Conservation (phyloP, 2,113 vertebrate species). For the Electrona antarctica region DNA sequence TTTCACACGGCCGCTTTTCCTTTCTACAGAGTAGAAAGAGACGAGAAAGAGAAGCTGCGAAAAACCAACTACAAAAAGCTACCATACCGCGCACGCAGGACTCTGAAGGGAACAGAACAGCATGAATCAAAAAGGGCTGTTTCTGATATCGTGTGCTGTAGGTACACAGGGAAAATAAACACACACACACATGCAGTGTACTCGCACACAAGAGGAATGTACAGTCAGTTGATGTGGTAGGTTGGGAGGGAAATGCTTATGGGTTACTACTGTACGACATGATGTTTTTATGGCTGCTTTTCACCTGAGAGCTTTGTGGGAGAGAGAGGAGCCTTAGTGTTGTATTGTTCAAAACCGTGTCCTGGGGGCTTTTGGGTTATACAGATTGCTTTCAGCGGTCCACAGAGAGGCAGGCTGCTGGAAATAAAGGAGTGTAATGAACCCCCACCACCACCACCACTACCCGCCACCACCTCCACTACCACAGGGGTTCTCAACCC, state of each 20-base stretch:
- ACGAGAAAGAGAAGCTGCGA: too few species aligned
- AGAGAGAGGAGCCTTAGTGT: conserved; percentile 7
- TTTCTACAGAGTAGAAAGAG: too few species aligned
- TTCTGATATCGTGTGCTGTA: too few species aligned
- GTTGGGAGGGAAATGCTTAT: conserved; percentile 38
- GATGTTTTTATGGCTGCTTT: conserved; percentile 24
- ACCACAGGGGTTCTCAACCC: too few species aligned
- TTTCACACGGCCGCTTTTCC: too few species aligned
- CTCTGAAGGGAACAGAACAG: too few species aligned
- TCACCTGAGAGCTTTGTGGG: conserved; percentile 20
- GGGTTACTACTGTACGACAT: conserved; percentile 34
- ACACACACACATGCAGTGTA: background rate
- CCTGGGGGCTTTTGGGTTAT: conserved; percentile 28
- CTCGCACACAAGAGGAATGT: background rate
- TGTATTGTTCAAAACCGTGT: conserved; percentile 49
- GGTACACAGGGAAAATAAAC: background rate
- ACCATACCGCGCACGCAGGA: too few species aligned
- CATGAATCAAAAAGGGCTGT: too few species aligned
- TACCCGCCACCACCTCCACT: too few species aligned
- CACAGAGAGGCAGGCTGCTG: conserved; percentile 28
- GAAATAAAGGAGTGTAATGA: conserved; percentile 34
- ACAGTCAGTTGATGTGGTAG: conserved; percentile 3
- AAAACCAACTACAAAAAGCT: too few species aligned
- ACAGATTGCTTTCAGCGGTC: conserved; percentile 43
- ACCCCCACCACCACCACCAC: background rate